Evolutionary conservation across 2,888 invertebrate species (phyloP), one percentile per base, ranked within the genome.

Genomic region (Cryptocephalus primarius): DNA sequence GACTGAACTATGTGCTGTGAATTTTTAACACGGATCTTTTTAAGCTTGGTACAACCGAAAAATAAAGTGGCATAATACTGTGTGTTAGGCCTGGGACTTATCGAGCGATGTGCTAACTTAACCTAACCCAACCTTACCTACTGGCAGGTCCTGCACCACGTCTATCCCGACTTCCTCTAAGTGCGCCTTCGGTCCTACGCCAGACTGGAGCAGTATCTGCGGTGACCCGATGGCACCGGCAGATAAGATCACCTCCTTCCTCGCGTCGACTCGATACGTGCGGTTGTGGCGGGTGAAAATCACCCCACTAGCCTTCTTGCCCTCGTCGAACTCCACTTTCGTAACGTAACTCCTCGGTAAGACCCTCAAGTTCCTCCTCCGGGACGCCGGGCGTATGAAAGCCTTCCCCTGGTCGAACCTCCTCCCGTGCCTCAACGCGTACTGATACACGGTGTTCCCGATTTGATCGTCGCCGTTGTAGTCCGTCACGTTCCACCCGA

Each of bases 151-250:
- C 51, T 77, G 72, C 39, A 85, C 59, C 4, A 80, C 74, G 0
- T 72, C 63, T 43, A 88, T 83, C 1, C 73, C 73, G 9, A 79
- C 59, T 33, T 77, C 69, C 4, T 64, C 57, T 3, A 85, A 68
- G 59, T 85, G 78, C 1, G 75, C 69, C 22, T 64, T 67, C 0
- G 85, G 85, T 0, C 85, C 85, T 32, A 89, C 72, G 9, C 91
- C 91, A 0, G 89, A 89, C 9, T 90, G 66, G 84, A 89, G 82
- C 41, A 92, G 67, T 8, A 91, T 66, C 63, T 90, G 89, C 0
- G 91, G 87, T 0, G 88, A 85, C 50, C 85, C 87, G 31, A 91
- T 80, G 1, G 83, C 72, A 6, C 91, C 90, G 0, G 87, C 87
- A 8, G 83, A 78, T 12, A 90, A 67, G 43, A 91, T 77, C 1